Conservation (phyloP, 2,888 invertebrate genomes). For the Pyrgus malvae region DNA sequence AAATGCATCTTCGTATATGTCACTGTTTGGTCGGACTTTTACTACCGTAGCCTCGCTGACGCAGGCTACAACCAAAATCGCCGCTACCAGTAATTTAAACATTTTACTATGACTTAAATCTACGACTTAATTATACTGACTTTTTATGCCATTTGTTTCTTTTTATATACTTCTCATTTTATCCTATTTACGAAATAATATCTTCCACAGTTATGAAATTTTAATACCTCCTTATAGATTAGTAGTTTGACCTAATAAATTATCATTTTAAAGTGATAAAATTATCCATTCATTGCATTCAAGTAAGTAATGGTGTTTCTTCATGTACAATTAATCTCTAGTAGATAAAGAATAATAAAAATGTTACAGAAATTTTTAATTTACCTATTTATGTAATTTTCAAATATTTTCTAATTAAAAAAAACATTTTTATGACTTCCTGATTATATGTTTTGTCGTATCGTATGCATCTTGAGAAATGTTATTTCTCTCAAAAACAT, state of each 20-base stretch:
- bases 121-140: not conserved
- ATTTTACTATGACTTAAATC: conserved; percentile 16
- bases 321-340: not conserved
- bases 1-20: conserved; percentile 6
- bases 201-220: conserved; percentile 4
- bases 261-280: conserved; percentile 9
- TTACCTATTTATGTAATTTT: no score
- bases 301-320: not conserved
- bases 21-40: conserved; percentile 7
- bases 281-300: not conserved
- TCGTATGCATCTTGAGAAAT: no score
- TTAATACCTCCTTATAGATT: conserved; percentile 9
- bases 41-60: conserved; percentile 25
- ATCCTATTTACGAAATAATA: conserved; percentile 13
- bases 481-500: not conserved
- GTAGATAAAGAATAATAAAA: not conserved
- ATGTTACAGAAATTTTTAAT: no score
- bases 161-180: conserved; percentile 8
- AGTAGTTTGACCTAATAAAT: conserved; percentile 14
- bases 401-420: no score
- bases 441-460: no score
- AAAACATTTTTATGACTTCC: no score
- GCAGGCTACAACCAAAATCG: conserved; percentile 15
- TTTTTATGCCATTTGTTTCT: not conserved
- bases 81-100: conserved; percentile 27